Conservation (phyloP, 2,888 invertebrate species). For the Subacronicta megacephala region DNA sequence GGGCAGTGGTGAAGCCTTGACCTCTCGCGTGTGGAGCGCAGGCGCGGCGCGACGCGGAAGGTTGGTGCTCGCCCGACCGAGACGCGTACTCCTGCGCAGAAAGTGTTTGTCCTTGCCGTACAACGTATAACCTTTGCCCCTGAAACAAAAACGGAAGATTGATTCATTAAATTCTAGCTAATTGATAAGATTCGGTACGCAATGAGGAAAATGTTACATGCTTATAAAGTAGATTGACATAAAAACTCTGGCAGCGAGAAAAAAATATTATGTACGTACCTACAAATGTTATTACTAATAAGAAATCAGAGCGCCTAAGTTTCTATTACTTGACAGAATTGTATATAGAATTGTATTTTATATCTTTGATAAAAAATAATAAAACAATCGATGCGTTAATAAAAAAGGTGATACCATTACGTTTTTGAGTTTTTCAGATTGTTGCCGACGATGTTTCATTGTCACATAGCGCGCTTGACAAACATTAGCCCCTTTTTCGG, state of each 20-base stretch:
- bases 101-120: constrained; percentile 85
- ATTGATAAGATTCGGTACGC: constrained; percentile 38
- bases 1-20: constrained; percentile 72
- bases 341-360: too few relatives aligned
- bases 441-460: too few relatives aligned
- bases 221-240: constrained; percentile 25
- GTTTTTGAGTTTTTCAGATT: too few relatives aligned
- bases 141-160: constrained; percentile 63
- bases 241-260: constrained; percentile 18
- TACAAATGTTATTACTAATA: constrained; percentile 18
- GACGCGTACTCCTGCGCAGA: constrained; percentile 85
- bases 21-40: constrained; percentile 67
- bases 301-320: not conserved
- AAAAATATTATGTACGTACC: constrained; percentile 8
- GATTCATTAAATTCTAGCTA: constrained; percentile 34
- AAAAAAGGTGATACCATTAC: too few relatives aligned
- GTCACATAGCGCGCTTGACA: too few relatives aligned
- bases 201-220: constrained; percentile 44
- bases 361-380: too few relatives aligned
- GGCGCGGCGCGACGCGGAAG: constrained; percentile 82
- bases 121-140: constrained; percentile 76
- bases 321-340: not conserved
- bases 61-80: constrained; percentile 76
- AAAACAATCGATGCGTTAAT: too few relatives aligned
- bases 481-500: too few relatives aligned